Conservation (phyloP, 2,888 invertebrate genomes). For the Drosophila rubida region DNA sequence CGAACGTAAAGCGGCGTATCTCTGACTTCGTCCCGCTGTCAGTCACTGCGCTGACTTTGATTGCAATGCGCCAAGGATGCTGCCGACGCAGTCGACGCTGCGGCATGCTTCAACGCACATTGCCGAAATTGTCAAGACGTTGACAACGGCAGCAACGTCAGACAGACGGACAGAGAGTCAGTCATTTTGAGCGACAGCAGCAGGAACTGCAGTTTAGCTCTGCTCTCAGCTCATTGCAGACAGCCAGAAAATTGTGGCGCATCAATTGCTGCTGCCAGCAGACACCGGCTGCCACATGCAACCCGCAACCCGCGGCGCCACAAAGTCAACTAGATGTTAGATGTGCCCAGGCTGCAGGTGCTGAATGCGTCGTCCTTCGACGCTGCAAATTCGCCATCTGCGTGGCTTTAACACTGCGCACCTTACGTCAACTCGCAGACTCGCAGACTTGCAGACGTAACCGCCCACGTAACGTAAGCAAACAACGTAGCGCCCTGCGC, state of each 20-base stretch:
- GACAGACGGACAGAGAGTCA: constrained; percentile 6
- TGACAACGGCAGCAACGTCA: constrained; percentile 29
- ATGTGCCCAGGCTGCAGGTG: constrained; percentile 48
- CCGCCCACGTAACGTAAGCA: background rate
- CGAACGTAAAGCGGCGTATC: constrained; percentile 38
- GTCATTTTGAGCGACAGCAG: constrained; percentile 7
- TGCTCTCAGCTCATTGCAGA: constrained; percentile 20
- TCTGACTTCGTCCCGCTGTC: constrained; percentile 71
- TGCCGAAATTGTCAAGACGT: constrained; percentile 74
- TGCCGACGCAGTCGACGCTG: constrained; percentile 18
- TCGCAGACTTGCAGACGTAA: background rate
- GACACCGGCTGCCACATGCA: constrained; percentile 19
- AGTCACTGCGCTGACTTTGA: constrained; percentile 75
- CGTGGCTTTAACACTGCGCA: constrained; percentile 4
- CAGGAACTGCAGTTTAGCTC: constrained; percentile 9
- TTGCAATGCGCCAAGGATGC: constrained; percentile 78
- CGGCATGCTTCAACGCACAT: constrained; percentile 69
- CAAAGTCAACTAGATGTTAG: constrained; percentile 74
- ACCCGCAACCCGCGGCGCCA: constrained; percentile 57
- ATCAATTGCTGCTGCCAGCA: constrained; percentile 61
- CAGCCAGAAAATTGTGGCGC: constrained; percentile 59
- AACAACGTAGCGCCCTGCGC: background rate
- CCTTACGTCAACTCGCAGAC: background rate
- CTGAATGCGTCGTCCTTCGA: too few species aligned
- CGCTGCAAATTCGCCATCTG: constrained; percentile 22